Evolutionary conservation across 1,140 invertebrate species (phyloP).

Genomic region (Caenorhabditis elegans): WBcel235 BX284602.5:7604501-7605000

Average conservation of each 20-base stretch:
- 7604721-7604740: constrained; percentile 16
- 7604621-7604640: constrained; percentile 16
- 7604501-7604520: constrained; percentile 17
- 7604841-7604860: constrained; percentile 44
- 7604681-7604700: not conserved
- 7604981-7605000: constrained; percentile 30
- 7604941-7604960: not conserved
- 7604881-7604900: constrained; percentile 29
- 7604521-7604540: constrained; percentile 18
- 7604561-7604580: not conserved
- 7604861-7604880: constrained; percentile 36
- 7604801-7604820: constrained; percentile 36
- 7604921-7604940: constrained; percentile 13
- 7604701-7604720: constrained; percentile 15
- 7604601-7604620: constrained; percentile 20
- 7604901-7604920: constrained; percentile 39
- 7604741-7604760: not conserved
- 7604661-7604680: not conserved
- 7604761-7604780: not conserved
- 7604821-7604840: constrained; percentile 32
- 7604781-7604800: constrained; percentile 33
- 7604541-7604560: constrained; percentile 12
- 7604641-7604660: not conserved
- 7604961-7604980: constrained; percentile 24
- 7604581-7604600: not conserved